These are phyloP conservation scores for Gortyna flavago DNA, from an alignment of 2,888 invertebrate genomes.

Conservation along the genomic window DNA sequence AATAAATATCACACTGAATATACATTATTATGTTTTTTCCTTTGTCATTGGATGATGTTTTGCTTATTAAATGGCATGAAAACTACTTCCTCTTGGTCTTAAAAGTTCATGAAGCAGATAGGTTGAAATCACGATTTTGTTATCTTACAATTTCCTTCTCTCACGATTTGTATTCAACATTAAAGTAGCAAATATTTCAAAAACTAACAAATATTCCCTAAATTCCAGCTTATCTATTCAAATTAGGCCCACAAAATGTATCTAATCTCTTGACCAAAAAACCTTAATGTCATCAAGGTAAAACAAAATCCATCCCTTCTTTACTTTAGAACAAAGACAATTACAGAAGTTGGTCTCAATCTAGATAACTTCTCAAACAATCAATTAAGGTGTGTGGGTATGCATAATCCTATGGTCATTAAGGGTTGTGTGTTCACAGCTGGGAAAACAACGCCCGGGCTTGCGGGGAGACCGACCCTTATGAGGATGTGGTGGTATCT, in stretches of 20 bases:
- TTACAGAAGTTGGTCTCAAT: constrained; percentile 55
- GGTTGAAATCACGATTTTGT: too few relatives aligned
- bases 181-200: constrained; percentile 9
- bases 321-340: constrained; percentile 57
- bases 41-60: not conserved
- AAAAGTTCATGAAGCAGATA: too few relatives aligned
- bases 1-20: not conserved
- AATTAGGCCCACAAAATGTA: constrained; percentile 17
- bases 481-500: constrained; percentile 39
- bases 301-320: constrained; percentile 8
- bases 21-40: not conserved
- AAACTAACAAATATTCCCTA: constrained; percentile 15
- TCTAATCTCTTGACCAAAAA: constrained; percentile 33
- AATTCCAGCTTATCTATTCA: constrained; percentile 33
- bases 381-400: constrained; percentile 66
- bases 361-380: constrained; percentile 62
- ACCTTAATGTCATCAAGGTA: constrained; percentile 7
- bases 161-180: not conserved
- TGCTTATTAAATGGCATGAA: not conserved
- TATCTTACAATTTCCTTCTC: too few relatives aligned
- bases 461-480: constrained; percentile 47
- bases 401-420: constrained; percentile 68
- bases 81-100: too few relatives aligned
- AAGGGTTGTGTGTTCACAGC: constrained; percentile 60
- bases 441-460: constrained; percentile 57